phyloP scores from a whole-genome alignment of 2,888 invertebrate species.

The Odontocolon sp. region DNA sequence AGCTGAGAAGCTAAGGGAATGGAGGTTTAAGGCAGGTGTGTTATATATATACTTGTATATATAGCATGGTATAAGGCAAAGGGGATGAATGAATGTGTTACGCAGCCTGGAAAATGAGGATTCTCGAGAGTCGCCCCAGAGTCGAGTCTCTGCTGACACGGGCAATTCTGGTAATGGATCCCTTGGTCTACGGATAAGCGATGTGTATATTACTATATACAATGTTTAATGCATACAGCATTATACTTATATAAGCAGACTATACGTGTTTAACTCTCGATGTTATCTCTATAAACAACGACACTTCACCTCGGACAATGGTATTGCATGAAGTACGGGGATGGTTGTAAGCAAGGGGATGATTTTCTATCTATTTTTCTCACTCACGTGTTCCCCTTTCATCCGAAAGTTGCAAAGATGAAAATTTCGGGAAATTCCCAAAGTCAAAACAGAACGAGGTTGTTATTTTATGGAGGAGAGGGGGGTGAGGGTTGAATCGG shows the following conservation, averaged over 20 bases:
- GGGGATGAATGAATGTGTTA: slow-evolving; percentile 55
- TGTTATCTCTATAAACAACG: slow-evolving; percentile 48
- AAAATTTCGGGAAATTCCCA: slow-evolving; percentile 39
- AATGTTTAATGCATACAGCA: slow-evolving; percentile 22
- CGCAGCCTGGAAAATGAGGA: slow-evolving; percentile 55
- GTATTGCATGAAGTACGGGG: not conserved
- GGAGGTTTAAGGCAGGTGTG: slow-evolving; percentile 25
- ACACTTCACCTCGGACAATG: slow-evolving; percentile 20
- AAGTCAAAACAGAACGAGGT: slow-evolving; percentile 48
- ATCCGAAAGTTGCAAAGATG: not conserved
- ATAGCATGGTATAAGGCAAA: slow-evolving; percentile 6
- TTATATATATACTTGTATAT: slow-evolving; percentile 9
- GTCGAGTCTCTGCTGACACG: slow-evolving; percentile 23
- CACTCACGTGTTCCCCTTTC: not conserved
- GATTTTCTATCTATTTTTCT: slow-evolving; percentile 37
- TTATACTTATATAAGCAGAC: slow-evolving; percentile 11
- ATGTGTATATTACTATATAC: slow-evolving; percentile 16
- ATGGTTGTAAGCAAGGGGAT: not conserved
- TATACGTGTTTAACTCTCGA: slow-evolving; percentile 34
- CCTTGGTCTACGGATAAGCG: slow-evolving; percentile 9
- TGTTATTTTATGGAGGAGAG: slow-evolving; percentile 48
- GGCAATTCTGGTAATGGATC: slow-evolving; percentile 55
- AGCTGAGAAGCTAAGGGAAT: not conserved
- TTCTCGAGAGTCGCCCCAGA: slow-evolving; percentile 44
- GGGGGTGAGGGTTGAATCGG: slow-evolving; percentile 28